phyloP scores from a whole-genome alignment of 2,797 vertebrate genomes.

The Mus spretus region DNA sequence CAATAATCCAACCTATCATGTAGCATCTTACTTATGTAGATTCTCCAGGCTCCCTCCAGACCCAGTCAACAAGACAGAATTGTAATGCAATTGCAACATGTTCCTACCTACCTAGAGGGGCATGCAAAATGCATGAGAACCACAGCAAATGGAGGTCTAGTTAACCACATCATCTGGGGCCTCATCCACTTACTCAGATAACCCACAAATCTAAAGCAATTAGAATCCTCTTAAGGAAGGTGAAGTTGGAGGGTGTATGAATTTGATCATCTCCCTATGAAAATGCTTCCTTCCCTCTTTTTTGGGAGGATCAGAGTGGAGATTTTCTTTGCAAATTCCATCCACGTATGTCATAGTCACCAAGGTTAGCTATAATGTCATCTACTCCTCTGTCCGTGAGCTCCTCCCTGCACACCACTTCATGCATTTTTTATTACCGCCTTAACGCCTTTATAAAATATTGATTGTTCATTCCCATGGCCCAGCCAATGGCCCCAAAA shows the following conservation, averaged over 20 bases:
- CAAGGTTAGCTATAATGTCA: slow-evolving; percentile 87
- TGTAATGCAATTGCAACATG: slow-evolving; percentile 39
- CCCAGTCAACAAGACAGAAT: not conserved
- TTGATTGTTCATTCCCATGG: slow-evolving; percentile 85
- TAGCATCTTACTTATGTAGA: not conserved
- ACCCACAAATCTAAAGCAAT: slow-evolving; percentile 44
- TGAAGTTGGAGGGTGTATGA: slow-evolving; percentile 54
- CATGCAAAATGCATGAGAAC: slow-evolving; percentile 60
- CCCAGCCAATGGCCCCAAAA: slow-evolving; percentile 78
- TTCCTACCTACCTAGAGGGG: not conserved
- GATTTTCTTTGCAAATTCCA: slow-evolving; percentile 81
- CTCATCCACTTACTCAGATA: slow-evolving; percentile 32
- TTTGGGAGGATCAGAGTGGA: slow-evolving; percentile 65
- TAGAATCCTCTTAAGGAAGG: slow-evolving; percentile 67
- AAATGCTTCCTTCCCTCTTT: slow-evolving; percentile 64
- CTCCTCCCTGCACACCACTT: slow-evolving; percentile 84
- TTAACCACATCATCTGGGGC: not conserved
- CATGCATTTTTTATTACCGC: slow-evolving; percentile 89
- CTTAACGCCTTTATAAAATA: slow-evolving; percentile 88
- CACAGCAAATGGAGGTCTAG: slow-evolving; percentile 48
- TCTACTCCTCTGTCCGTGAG: slow-evolving; percentile 83
- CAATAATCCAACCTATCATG: not conserved
- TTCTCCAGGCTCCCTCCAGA: not conserved
- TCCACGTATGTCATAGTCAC: slow-evolving; percentile 64
- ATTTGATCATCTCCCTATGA: slow-evolving; percentile 66